Conservation (phyloP, 2,888 invertebrate species). For the Athalia rosae region DNA sequence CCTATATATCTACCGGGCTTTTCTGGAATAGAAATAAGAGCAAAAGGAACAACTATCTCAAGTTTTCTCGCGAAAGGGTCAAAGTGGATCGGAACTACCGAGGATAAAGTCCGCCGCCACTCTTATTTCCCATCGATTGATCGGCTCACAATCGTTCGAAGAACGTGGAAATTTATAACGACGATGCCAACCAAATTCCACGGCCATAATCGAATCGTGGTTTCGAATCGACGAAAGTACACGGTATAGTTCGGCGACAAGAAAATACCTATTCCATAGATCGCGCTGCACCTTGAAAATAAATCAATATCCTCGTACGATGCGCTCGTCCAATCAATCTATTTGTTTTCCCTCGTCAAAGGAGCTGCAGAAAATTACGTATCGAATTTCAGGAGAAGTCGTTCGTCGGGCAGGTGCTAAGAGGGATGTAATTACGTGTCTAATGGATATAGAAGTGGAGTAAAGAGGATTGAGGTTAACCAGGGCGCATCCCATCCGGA, state of each 20-base stretch:
- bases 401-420: slow-evolving; percentile 23
- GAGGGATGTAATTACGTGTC: slow-evolving; percentile 38
- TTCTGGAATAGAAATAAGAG: neutral
- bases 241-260: neutral
- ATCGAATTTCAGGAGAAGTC: slow-evolving; percentile 27
- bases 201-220: neutral
- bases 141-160: neutral
- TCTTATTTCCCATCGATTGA: slow-evolving; percentile 33
- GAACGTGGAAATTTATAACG: slow-evolving; percentile 14
- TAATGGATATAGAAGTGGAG: slow-evolving; percentile 32
- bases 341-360: neutral
- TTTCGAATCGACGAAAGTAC: neutral
- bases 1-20: neutral
- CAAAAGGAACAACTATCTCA: slow-evolving; percentile 16
- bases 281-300: neutral
- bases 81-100: neutral
- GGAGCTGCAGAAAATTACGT: neutral
- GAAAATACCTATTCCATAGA: neutral
- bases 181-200: neutral
- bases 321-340: neutral
- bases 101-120: slow-evolving; percentile 14
- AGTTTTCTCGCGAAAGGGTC: neutral
- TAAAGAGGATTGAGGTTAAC: slow-evolving; percentile 40
- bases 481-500: slow-evolving; percentile 41
- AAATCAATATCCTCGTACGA: neutral